Evolutionary conservation across 2,113 vertebrate genomes (phyloP), one percentile per base, ranked within the genome.

Genomic region (Carettochelys insculpta): DNA sequence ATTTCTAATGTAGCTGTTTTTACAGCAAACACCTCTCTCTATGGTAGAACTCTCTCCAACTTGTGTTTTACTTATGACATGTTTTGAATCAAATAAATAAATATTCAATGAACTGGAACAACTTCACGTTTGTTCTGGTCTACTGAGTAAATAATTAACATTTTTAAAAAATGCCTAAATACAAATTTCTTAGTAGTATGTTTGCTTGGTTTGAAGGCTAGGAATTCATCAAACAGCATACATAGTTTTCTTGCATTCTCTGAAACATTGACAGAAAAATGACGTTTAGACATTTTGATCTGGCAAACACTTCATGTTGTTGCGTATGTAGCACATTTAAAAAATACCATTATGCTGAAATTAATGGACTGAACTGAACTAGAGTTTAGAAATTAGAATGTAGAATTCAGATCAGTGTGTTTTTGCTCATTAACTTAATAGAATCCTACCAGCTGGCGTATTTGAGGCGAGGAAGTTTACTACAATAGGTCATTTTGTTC

Each of bases 131-230:
- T n/a, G 25, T 65, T 94, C 43, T 86, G 91, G 48, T 89, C 52
- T 86, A 48, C 25, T 83, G 45, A 16, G 14, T 90, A 41, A 54
- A 88, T 88, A 77, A 2, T 34, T 47, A 53, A 43, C 58, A 51
- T 86, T 94, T 87, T 86, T 41, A 90, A 92, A 87, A 25, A 68
- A n/a, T 88, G 29, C 29, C 51, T 71, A 56, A 88, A 24, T 41
- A 6, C 94, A 90, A 93, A 83, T 78, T 86, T 50, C 65, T 73
- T 22, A 87, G 85, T 47, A 95, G 31, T 31, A 81, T 79, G 13
- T 86, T 94, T 25, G 78, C 27, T 34, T 58, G 51, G n/a, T 29
- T 83, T 92, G 41, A 80, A 20, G 22, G 54, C 82, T 88, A 3
- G 34, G 83, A 51, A 34, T 61, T 65, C 38, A 43, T 41, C 88